These are phyloP conservation scores for Phocoena phocoena DNA, from an alignment of 2,113 vertebrate species.

Conservation along the genomic window DNA sequence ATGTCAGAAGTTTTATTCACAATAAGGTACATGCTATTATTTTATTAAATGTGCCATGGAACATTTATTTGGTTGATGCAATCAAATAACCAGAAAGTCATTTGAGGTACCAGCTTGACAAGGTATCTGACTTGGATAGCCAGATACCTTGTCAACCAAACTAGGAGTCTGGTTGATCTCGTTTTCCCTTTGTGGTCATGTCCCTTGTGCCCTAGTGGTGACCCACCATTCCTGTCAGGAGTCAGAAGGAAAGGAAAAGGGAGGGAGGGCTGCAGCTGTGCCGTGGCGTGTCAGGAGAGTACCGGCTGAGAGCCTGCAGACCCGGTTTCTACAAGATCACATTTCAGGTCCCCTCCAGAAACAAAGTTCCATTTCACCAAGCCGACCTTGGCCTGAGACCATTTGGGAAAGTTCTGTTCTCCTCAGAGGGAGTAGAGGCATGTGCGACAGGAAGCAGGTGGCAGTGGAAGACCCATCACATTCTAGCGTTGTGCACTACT, in stretches of 20 bases:
- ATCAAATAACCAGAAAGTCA: not conserved
- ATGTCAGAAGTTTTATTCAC: not conserved
- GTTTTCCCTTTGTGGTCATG: not conserved
- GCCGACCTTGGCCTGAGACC: not conserved
- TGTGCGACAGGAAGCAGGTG: not conserved
- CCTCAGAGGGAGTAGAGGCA: not conserved
- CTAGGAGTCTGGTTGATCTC: not conserved
- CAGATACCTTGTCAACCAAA: too few species aligned
- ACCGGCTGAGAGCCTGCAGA: not conserved
- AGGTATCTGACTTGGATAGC: not conserved
- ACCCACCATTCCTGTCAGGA: not conserved
- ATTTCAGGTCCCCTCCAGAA: not conserved
- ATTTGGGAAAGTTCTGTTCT: not conserved
- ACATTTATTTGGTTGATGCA: not conserved
- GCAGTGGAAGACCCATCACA: not conserved
- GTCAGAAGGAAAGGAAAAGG: not conserved
- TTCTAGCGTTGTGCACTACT: not conserved
- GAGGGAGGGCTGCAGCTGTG: too few species aligned
- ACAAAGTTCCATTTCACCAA: not conserved
- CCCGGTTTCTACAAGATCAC: not conserved
- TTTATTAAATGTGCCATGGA: not conserved
- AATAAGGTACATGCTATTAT: not conserved
- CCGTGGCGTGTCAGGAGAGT: not conserved
- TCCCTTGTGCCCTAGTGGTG: not conserved
- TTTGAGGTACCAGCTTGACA: not conserved